Conservation (phyloP, 2,797 vertebrate species). For the Okamejei kenojei region DNA sequence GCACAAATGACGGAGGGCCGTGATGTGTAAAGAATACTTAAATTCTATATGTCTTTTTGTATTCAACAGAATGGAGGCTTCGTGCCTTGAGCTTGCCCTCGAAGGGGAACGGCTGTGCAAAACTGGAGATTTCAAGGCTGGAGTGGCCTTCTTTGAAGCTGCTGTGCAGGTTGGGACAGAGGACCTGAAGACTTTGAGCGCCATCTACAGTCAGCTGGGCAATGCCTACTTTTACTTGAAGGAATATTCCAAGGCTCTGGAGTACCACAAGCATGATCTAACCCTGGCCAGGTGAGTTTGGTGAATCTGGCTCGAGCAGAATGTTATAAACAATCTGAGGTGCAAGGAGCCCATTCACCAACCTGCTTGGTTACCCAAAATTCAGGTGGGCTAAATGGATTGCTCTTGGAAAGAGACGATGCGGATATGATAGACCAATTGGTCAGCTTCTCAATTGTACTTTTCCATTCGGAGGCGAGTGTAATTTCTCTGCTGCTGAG, state of each 20-base stretch:
- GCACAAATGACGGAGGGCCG: not conserved
- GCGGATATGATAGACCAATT: not conserved
- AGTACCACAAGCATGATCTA: slow-evolving; percentile 89
- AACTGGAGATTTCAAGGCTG: slow-evolving; percentile 84
- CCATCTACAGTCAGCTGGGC: slow-evolving; percentile 97
- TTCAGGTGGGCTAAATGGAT: not conserved
- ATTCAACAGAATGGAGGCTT: slow-evolving; percentile 82
- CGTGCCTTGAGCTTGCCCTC: slow-evolving; percentile 86
- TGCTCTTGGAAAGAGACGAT: not conserved
- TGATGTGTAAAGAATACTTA: not conserved
- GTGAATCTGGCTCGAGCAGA: not conserved
- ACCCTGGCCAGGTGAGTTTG: slow-evolving; percentile 78
- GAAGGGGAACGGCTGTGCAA: slow-evolving; percentile 93
- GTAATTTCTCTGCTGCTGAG: not conserved
- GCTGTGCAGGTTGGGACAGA: slow-evolving; percentile 93
- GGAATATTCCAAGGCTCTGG: slow-evolving; percentile 84
- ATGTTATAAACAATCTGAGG: not conserved
- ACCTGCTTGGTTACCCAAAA: not conserved
- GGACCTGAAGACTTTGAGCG: slow-evolving; percentile 93
- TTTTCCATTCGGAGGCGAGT: not conserved
- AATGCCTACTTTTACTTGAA: slow-evolving; percentile 97
- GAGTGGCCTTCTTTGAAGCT: slow-evolving; percentile 85
- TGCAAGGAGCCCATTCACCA: not conserved
- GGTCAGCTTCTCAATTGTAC: not conserved
- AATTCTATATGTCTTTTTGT: not conserved